Percentiles rank a stretch among this genome's conserved stretches.
Evolutionary conservation across 2,113 vertebrate genomes (phyloP).

Genomic region (Mesoclemmys tuberculata): DNA sequence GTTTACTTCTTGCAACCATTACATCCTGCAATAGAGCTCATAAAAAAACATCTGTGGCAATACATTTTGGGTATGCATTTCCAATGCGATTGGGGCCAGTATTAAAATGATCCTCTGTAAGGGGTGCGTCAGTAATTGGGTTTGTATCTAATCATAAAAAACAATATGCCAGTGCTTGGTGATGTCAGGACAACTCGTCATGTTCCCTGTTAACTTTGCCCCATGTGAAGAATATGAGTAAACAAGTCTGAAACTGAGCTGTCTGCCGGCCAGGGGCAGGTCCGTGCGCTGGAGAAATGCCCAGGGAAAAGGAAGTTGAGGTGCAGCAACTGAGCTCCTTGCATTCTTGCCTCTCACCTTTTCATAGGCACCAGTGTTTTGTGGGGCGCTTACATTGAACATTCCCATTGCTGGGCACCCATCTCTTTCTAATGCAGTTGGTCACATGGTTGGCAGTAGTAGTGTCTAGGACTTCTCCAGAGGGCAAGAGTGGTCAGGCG

Average conservation of each 20-base stretch:
- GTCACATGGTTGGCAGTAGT: background rate
- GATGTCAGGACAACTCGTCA: accelerated
- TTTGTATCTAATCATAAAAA: background rate
- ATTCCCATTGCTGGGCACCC: background rate
- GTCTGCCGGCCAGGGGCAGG: background rate
- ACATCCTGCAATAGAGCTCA: accelerated
- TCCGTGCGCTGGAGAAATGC: background rate
- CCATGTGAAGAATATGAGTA: background rate
- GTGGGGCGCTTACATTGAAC: accelerated
- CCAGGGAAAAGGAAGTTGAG: background rate
- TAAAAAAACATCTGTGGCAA: accelerated
- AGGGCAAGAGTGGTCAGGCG: background rate
- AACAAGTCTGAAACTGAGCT: background rate
- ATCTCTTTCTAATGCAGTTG: background rate
- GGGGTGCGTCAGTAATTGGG: accelerated
- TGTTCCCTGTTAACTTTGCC: background rate
- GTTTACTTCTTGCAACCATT: background rate
- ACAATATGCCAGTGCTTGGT: background rate
- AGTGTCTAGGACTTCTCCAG: background rate
- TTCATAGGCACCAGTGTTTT: background rate
- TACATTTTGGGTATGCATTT: accelerated
- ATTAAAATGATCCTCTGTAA: background rate
- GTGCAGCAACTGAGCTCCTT: background rate
- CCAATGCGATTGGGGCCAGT: accelerated
- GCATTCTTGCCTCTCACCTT: background rate